Evolutionary conservation across 37 sponge, comb jelly and placozoan species (phyloP).

Genomic region (Amphimedon queenslandica): DNA sequence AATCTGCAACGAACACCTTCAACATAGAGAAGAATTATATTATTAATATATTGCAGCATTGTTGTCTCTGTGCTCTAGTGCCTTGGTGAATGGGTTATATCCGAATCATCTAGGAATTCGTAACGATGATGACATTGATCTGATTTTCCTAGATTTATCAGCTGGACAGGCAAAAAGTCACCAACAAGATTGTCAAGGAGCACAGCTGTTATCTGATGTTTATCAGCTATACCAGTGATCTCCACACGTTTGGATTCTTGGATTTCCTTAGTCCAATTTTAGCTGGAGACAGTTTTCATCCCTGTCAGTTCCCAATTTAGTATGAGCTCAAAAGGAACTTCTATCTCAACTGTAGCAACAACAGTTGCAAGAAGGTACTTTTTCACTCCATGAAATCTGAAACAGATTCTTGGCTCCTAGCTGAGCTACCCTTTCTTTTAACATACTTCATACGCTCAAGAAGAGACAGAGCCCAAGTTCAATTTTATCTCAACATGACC

Average conservation of each 20-base stretch:
- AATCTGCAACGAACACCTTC: too few species aligned
- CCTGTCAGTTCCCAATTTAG: conserved; percentile 35
- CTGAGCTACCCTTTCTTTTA: too few species aligned
- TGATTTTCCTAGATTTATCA: conserved; percentile 21
- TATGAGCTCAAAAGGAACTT: conserved; percentile 20
- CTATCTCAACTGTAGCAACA: conserved; percentile 2
- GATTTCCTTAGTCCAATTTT: conserved; percentile 15
- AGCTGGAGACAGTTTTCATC: conserved; percentile 5
- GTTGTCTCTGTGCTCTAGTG: conserved; percentile 25
- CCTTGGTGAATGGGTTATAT: conserved; percentile 27
- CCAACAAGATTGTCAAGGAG: conserved; percentile 9
- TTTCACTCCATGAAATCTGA: not conserved
- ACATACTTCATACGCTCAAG: conserved; percentile 32
- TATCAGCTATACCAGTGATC: conserved; percentile 20
- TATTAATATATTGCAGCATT: conserved; percentile 11
- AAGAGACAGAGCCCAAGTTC: conserved; percentile 46
- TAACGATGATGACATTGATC: conserved; percentile 19
- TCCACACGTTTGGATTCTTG: conserved; percentile 22
- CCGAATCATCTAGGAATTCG: conserved; percentile 14
- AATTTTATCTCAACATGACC: conserved; percentile 27
- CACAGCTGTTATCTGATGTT: conserved; percentile 22
- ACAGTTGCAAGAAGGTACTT: conserved; percentile 9
- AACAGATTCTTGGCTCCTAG: not conserved
- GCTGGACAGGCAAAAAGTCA: conserved; percentile 33
- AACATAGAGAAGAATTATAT: not conserved